Evolutionary conservation across 1,140 invertebrate species (phyloP), one percentile per base, ranked within the genome.

Genomic region (Leptinotarsa defecta): DNA sequence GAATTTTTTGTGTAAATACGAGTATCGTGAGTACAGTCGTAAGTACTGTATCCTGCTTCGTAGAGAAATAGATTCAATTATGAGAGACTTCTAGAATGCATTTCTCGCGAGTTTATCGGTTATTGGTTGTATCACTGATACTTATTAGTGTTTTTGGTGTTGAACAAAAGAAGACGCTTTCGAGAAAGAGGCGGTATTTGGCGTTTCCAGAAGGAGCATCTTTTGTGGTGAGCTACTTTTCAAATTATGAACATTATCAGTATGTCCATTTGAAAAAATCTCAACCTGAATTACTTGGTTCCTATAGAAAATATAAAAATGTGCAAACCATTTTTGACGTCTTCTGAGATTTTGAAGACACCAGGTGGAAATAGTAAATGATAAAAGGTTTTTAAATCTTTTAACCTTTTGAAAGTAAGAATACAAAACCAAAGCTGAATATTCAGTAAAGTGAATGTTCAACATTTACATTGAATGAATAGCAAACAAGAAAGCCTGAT

Each of bases 161-260:
- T 20, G 63, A 65, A 20, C 15, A 65, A 20, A 65, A 17, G 13
- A 65, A 80, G 76, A 77, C 87, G 74, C 82, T 89, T 76, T 89
- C 89, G 0, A 86, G 91, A 48, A 87, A 86, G 76, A 90, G 88
- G 78, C 86, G 92, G 77, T 92, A 92, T 82, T 86, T 93, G 19
- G 89, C 91, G 49, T 93, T 92, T 85, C 92, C 92, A 3, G 91
- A 92, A 83, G 92, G 92, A 48, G 90, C 91, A 6, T 91, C 89
- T 83, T 91, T 92, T 84, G 91, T 91, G 24, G 91, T 93, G 77
- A 91, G 91, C 88, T 70, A 27, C 17, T 22, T 52, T 48, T 70
- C 4, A 69, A n/a, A 69, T 49, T 20, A 4, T 70, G 20, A 22
- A 0, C 1, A 4, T 20, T 22, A 65, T 3, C 20, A 5, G 24